Conservation (phyloP, 2,888 invertebrate genomes). For the Aplocera efformata region DNA sequence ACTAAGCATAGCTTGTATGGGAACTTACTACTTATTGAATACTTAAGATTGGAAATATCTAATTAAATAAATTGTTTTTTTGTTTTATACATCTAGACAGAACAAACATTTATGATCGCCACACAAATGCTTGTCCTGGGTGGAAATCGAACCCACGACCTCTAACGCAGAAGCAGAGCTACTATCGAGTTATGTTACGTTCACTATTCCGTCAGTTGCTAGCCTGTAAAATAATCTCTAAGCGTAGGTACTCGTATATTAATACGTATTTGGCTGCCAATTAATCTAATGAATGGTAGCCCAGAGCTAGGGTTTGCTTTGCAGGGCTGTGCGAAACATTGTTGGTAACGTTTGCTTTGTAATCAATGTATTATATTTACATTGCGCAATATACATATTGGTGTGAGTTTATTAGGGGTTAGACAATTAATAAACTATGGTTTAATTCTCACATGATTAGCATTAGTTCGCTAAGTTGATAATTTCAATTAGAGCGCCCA, state of each 20-base stretch:
- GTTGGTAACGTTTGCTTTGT: background rate
- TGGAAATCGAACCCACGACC: too few relatives aligned
- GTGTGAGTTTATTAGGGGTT: constrained; percentile 1
- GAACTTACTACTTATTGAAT: too few relatives aligned
- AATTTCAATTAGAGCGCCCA: constrained; percentile 11
- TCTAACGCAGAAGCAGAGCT: too few relatives aligned
- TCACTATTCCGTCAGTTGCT: too few relatives aligned
- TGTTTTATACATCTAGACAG: too few relatives aligned
- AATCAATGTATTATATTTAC: constrained; percentile 1
- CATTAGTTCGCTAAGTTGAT: constrained; percentile 2
- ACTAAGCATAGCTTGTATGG: too few relatives aligned
- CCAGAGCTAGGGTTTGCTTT: constrained; percentile 48
- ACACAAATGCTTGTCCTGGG: too few relatives aligned
- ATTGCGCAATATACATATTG: constrained; percentile 1
- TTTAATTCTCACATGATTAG: constrained; percentile 8
- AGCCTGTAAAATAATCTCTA: background rate
- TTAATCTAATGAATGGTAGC: constrained; percentile 59
- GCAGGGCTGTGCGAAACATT: constrained; percentile 30
- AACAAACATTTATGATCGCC: too few relatives aligned
- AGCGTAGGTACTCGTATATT: constrained; percentile 29
- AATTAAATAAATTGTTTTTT: too few relatives aligned
- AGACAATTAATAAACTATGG: constrained; percentile 5
- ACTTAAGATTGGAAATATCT: too few relatives aligned
- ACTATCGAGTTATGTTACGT: too few relatives aligned
- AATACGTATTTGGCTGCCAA: constrained; percentile 47